Percentiles rank a stretch among this genome's conserved stretches.
Evolutionary conservation across 2,113 vertebrate species (phyloP).

Genomic region (Channa maculata): DNA sequence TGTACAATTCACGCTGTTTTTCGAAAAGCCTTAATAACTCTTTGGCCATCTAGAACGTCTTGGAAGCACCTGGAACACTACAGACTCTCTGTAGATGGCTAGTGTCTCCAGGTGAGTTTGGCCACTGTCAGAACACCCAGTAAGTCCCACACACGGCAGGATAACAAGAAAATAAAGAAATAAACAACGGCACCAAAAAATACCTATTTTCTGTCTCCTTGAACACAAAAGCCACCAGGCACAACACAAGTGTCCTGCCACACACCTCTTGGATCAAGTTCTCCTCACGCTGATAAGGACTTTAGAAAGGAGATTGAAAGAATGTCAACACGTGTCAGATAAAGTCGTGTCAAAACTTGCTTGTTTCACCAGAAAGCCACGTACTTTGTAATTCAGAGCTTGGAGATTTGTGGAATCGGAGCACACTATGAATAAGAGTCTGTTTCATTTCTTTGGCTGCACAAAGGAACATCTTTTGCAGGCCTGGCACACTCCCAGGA

Average conservation of each 20-base stretch:
- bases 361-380: conserved; percentile 18
- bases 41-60: not conserved
- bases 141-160: not conserved
- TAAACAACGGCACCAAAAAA: not conserved
- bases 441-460: conserved; percentile 11
- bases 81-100: not conserved
- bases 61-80: conserved; percentile 3
- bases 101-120: conserved; percentile 14
- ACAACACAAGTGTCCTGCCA: conserved; percentile 49
- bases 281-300: conserved; percentile 42
- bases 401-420: conserved; percentile 6
- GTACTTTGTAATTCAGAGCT: not conserved
- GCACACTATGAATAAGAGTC: not conserved
- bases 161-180: conserved; percentile 2
- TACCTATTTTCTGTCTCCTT: conserved; percentile 4
- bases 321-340: conserved; percentile 65
- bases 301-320: conserved; percentile 17
- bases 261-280: conserved; percentile 1
- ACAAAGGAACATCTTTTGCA: conserved; percentile 27
- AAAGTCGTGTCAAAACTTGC: conserved; percentile 58
- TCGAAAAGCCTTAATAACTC: not conserved
- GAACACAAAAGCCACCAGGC: conserved; percentile 47
- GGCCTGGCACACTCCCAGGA: conserved; percentile 1
- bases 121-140: conserved; percentile 6
- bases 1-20: not conserved